phyloP scores from a whole-genome alignment of 2,113 vertebrate genomes.

The Istiophorus platypterus region DNA sequence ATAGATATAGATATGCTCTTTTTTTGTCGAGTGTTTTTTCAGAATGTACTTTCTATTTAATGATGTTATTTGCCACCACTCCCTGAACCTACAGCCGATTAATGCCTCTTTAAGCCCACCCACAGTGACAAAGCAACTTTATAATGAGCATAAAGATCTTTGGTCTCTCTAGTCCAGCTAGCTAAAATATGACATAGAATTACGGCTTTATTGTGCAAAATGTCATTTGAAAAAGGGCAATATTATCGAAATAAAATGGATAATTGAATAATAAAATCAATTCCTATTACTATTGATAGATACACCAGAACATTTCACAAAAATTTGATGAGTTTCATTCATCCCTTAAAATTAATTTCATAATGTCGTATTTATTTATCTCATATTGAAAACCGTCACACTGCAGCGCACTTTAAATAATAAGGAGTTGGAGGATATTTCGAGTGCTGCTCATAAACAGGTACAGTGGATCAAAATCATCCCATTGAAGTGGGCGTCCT shows the following conservation, averaged over 20 bases:
- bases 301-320: background rate
- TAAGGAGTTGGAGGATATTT: background rate
- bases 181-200: background rate
- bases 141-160: no score
- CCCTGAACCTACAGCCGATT: background rate
- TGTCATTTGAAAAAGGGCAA: no score
- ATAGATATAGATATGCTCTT: no score
- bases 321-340: background rate
- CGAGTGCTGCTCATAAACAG: background rate
- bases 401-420: slow-evolving; percentile 8
- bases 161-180: no score
- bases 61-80: background rate
- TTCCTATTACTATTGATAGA: background rate
- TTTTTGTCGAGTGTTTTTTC: no score
- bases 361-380: background rate
- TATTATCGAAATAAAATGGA: no score
- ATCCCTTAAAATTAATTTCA: background rate
- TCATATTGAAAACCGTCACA: background rate
- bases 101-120: background rate
- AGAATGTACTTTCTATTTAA: no score
- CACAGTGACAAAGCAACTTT: background rate
- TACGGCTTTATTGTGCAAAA: no score
- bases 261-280: background rate
- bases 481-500: slow-evolving; percentile 31
- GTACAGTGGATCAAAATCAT: slow-evolving; percentile 47